Evolutionary conservation across 1,140 invertebrate species (phyloP), one percentile per base, ranked within the genome.

Genomic region (Nomia melanderi): DNA sequence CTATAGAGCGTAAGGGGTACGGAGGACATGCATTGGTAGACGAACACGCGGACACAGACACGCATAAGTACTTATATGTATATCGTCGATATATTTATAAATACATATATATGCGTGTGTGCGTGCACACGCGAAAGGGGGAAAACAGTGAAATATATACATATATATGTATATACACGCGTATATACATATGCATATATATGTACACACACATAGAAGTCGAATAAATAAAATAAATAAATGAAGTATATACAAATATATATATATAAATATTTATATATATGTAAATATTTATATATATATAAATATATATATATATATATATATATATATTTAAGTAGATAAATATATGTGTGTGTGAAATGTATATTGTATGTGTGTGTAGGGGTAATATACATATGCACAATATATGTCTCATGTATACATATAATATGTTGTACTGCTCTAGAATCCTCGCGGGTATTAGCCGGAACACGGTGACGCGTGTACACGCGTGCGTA

Each of bases 341-440:
- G 54, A 57, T 57, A 14, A 57, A 87, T 85, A 84, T 83, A 84
- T 71, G 83, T 63, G 87, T 87, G 84, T 83, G 78, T 66, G 78
- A 67, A 27, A 57, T 23, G 6, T 62, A 39, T 62, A 60, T 39
- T 39, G 39, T 29, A 47, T 29, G 33, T 62, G 20, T 39, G 27
- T n/a, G 39, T 17, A n/a, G n/a, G n/a, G n/a, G n/a, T n/a, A n/a
- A 12, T 41, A 27, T 53, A 53, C 62, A 39, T 63, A 36, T 50
- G n/a, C 47, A 50, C 47, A n/a, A 50, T 36, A 53, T 67, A 54
- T 67, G 56, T 56, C 7, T 86, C 41, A 79, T 85, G 77, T 80
- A 78, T 82, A 86, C 86, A 85, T 87, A 83, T 79, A 84, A 83
- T 80, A 85, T 88, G 84, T 88, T 88, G 84, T 88, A 85, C 87